Evolutionary conservation across 2,113 vertebrate genomes (phyloP), one percentile per base, ranked within the genome.

Genomic region (Nesogale talazaci): DNA sequence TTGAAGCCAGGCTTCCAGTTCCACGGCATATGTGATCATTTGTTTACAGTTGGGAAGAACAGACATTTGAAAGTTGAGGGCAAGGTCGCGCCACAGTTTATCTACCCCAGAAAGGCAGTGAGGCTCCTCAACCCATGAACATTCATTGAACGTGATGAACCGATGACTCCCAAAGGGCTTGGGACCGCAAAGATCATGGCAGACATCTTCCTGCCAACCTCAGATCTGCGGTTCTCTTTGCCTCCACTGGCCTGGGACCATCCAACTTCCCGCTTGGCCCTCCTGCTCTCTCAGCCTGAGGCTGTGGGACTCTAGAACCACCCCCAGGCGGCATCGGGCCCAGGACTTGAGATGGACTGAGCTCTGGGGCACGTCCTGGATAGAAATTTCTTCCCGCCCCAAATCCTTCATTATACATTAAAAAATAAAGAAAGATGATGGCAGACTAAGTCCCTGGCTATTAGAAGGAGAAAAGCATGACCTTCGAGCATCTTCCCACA

Each of bases 41-140:
- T 79, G 81, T 89, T 84, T n/a, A 91, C 34, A 72, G 31, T 79
- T 12, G 27, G 65, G 34, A 81, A 81, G 89, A 95, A 56, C 31
- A 69, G 20, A 77, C 72, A 83, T 57, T 36, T 78, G 57, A 93
- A 94, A 89, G 57, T 77, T 31, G 25, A 22, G 11, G 23, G 23
- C 46, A 91, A 89, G n/a, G 3, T 16, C 29, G 34, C 17, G 84
- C 75, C 34, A 77, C 75, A 63, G 16, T 69, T 31, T 40, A 88
- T 36, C 27, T 29, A 29, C 25, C 25, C 40, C 11, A 84, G 40
- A 63, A 86, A 90, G 69, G 74, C 19, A 6, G 25, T 77, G 19
- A 3, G 57, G 40, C 89, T 57, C 42, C n/a, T 63, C 61, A 93
- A 9, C 17, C 75, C 57, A 57, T 90, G 56, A 86, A 85, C 40